Evolutionary conservation across 2,113 vertebrate species (phyloP).

Genomic region (Okapia johnstoni): DNA sequence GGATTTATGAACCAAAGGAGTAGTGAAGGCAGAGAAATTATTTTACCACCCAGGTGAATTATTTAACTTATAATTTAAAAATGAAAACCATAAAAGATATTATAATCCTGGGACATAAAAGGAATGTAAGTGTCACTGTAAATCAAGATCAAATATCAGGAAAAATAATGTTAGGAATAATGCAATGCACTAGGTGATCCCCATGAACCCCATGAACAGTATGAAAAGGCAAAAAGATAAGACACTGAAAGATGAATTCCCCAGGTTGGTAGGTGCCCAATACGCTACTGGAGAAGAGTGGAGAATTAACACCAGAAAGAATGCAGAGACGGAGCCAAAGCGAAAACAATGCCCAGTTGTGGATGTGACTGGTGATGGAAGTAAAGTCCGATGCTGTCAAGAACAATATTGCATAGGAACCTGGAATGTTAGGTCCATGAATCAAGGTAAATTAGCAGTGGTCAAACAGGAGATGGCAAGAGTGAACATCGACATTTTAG

Average conservation of each 20-base stretch:
- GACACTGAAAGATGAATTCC: background rate
- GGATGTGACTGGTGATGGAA: background rate
- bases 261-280: background rate
- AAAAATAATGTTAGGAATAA: background rate
- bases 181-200: background rate
- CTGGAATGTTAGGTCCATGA: background rate
- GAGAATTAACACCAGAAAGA: background rate
- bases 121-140: background rate
- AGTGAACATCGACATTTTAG: background rate
- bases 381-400: background rate
- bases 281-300: background rate
- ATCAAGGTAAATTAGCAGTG: background rate
- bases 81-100: background rate
- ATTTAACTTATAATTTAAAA: conserved; percentile 4
- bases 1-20: background rate
- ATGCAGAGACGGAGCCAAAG: background rate
- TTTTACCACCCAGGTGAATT: background rate
- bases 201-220: background rate
- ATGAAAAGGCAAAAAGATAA: background rate
- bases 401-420: background rate
- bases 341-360: background rate
- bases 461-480: background rate
- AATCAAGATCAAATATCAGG: background rate
- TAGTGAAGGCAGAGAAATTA: background rate
- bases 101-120: background rate